Conservation (phyloP, 1,140 invertebrate genomes). For the Forficula auricularia region DNA sequence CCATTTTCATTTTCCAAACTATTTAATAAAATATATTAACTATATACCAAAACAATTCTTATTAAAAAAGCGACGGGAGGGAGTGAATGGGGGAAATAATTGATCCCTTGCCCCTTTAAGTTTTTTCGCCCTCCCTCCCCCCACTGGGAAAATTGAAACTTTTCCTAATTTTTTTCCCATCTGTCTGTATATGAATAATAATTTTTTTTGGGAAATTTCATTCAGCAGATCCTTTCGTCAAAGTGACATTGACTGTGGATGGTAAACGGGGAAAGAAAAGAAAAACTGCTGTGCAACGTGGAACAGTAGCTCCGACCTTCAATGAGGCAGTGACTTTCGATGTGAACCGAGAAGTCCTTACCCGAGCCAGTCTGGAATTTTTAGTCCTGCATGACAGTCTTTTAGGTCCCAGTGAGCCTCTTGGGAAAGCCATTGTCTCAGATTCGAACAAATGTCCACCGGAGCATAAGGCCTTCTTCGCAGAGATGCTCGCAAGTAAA, state of each 20-base stretch:
- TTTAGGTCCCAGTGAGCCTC: constrained; percentile 31
- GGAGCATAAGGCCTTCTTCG: constrained; percentile 32
- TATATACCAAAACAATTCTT: too few species aligned
- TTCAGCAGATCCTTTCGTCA: constrained; percentile 74
- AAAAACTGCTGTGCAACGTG: constrained; percentile 72
- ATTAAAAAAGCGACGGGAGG: too few species aligned
- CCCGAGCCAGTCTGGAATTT: constrained; percentile 32
- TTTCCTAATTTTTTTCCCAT: too few species aligned
- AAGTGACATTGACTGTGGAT: constrained; percentile 60
- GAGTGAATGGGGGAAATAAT: too few species aligned
- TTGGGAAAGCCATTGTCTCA: constrained; percentile 31
- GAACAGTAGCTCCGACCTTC: constrained; percentile 68
- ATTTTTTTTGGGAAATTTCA: too few species aligned
- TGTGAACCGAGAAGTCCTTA: constrained; percentile 38
- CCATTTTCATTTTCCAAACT: too few species aligned
- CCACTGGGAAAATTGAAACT: too few species aligned
- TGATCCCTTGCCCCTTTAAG: too few species aligned
- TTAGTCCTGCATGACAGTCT: constrained; percentile 32
- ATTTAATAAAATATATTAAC: too few species aligned
- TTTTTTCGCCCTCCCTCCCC: too few species aligned
- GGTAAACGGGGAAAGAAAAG: constrained; percentile 70
- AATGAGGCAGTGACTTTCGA: constrained; percentile 78
- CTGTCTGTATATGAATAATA: too few species aligned
- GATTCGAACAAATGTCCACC: constrained; percentile 25
- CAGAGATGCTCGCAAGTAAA: constrained; percentile 34